These are phyloP conservation scores for Rhynchophorus ferrugineus DNA, from an alignment of 1,140 invertebrate genomes.

Conservation along the genomic window DNA sequence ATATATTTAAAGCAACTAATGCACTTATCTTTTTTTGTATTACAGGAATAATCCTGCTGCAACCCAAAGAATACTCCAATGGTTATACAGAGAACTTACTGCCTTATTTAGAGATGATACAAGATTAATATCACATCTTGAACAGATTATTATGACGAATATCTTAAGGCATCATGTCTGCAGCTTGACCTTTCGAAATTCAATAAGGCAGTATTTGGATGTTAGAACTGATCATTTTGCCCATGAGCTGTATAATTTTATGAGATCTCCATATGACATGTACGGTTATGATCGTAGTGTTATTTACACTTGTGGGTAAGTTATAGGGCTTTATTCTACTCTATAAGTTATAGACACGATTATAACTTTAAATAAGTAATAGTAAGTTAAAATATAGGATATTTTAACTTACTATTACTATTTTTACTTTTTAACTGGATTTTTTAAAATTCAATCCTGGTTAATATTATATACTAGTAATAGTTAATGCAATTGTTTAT, in stretches of 20 bases:
- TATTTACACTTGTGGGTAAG: conserved; percentile 35
- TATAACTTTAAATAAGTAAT: no score
- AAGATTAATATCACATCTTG: conserved; percentile 55
- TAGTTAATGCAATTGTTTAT: no score
- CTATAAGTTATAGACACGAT: no score
- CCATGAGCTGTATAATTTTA: conserved; percentile 83
- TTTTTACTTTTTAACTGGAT: neutral
- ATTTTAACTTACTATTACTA: no score
- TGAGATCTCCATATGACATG: conserved; percentile 77
- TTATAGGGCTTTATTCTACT: no score
- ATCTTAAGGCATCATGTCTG: conserved; percentile 63
- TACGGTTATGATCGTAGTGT: conserved; percentile 59
- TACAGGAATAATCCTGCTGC: conserved; percentile 68
- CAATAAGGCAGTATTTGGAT: conserved; percentile 51
- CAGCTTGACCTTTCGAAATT: conserved; percentile 61
- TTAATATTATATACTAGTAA: no score
- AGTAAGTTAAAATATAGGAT: no score
- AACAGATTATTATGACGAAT: conserved; percentile 61
- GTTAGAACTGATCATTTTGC: conserved; percentile 71
- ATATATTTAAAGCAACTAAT: neutral
- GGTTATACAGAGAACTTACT: conserved; percentile 80
- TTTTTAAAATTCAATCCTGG: neutral
- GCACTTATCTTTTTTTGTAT: conserved; percentile 31
- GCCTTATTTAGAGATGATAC: conserved; percentile 55
- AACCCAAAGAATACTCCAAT: conserved; percentile 73